Evolutionary conservation across 2,888 invertebrate species (phyloP).

Genomic region (Chrysina gloriosa): DNA sequence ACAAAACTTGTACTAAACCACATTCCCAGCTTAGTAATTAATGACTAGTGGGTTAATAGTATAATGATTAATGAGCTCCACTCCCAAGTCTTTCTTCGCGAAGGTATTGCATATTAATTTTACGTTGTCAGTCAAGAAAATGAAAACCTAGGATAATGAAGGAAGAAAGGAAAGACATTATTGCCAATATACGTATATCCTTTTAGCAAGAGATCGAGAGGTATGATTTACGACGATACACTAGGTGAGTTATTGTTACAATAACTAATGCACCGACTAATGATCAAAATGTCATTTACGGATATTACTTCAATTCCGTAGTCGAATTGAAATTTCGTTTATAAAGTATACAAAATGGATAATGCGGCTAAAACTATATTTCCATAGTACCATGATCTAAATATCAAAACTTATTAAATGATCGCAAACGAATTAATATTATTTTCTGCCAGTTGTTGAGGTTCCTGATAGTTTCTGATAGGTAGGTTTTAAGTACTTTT

Average conservation of each 20-base stretch:
- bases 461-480: too few species aligned
- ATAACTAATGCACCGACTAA: neutral
- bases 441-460: too few species aligned
- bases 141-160: neutral
- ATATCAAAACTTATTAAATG: too few species aligned
- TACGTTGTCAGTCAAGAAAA: neutral
- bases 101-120: conserved; percentile 12
- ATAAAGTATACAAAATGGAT: too few species aligned
- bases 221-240: neutral
- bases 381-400: too few species aligned
- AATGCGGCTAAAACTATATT: too few species aligned
- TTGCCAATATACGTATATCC: neutral
- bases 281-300: too few species aligned
- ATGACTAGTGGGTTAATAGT: neutral
- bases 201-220: neutral
- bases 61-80: conserved; percentile 1
- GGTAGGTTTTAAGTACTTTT: too few species aligned
- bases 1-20: too few species aligned
- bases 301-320: too few species aligned
- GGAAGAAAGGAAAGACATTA: neutral
- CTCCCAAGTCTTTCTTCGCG: neutral
- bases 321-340: too few species aligned
- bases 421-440: too few species aligned
- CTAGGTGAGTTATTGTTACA: neutral
- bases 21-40: neutral